These are phyloP conservation scores for Tenodera sinensis DNA, from an alignment of 2,888 invertebrate genomes.

Conservation along the genomic window DNA sequence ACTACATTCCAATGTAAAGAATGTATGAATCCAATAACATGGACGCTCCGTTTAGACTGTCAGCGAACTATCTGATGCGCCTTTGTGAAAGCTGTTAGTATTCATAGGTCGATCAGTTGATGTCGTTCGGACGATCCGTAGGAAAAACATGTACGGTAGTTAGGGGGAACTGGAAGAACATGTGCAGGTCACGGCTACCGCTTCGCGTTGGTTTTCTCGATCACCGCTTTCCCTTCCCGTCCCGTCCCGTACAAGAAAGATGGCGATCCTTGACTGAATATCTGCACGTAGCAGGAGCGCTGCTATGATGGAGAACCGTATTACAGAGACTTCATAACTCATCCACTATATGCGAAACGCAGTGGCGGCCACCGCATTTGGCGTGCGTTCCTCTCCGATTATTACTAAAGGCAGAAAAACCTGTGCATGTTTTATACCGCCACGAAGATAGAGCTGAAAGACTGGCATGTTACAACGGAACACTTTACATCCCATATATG, in stretches of 20 bases:
- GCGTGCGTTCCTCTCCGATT: too few relatives aligned
- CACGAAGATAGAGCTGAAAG: too few relatives aligned
- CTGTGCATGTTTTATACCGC: too few relatives aligned
- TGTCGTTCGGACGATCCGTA: not conserved
- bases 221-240: too few relatives aligned
- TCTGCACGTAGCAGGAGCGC: not conserved
- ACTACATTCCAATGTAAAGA: too few relatives aligned
- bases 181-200: not conserved
- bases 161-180: not conserved
- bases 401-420: too few relatives aligned
- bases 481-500: too few relatives aligned
- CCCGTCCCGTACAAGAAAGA: not conserved
- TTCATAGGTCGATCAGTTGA: not conserved
- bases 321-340: not conserved
- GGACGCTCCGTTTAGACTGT: too few relatives aligned
- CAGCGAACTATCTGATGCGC: too few relatives aligned
- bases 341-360: not conserved
- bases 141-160: not conserved
- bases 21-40: too few relatives aligned
- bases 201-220: not conserved
- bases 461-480: too few relatives aligned
- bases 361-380: not conserved
- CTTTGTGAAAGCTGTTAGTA: not conserved
- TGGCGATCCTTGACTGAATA: not conserved
- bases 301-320: not conserved